Percentiles rank a stretch among this genome's conserved stretches.
Evolutionary conservation across 2,888 invertebrate species (phyloP).

Genomic region (Ectemnius continuus): DNA sequence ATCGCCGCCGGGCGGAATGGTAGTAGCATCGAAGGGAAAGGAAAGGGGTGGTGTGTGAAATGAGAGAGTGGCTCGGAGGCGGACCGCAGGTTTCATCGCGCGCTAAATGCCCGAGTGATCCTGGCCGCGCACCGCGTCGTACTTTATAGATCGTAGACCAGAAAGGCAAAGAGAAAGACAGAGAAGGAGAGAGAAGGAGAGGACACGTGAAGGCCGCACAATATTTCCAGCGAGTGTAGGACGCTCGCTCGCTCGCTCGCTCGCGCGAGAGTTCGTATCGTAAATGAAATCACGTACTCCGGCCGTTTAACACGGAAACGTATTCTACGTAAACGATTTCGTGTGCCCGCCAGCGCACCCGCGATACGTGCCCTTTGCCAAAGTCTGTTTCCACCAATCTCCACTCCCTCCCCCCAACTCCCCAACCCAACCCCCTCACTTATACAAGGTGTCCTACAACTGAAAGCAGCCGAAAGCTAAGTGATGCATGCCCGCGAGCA

Average conservation of each 20-base stretch:
- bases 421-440: too few species aligned
- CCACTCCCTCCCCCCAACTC: too few species aligned
- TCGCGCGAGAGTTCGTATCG: slow-evolving; percentile 73
- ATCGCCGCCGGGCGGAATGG: too few species aligned
- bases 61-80: slow-evolving; percentile 19
- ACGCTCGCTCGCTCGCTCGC: slow-evolving; percentile 68
- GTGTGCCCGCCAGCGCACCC: slow-evolving; percentile 27
- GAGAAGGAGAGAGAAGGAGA: slow-evolving; percentile 25
- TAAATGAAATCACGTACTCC: slow-evolving; percentile 76
- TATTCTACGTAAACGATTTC: slow-evolving; percentile 53
- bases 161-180: neutral
- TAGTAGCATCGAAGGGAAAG: too few species aligned
- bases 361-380: slow-evolving; percentile 21
- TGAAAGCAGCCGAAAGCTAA: too few species aligned
- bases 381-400: neutral
- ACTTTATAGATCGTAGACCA: slow-evolving; percentile 54
- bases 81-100: slow-evolving; percentile 40
- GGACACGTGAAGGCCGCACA: slow-evolving; percentile 44
- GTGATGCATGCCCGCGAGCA: too few species aligned
- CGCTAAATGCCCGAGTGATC: slow-evolving; percentile 55
- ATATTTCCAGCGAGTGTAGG: slow-evolving; percentile 65
- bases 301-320: slow-evolving; percentile 70
- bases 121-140: slow-evolving; percentile 43
- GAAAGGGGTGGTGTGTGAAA: too few species aligned
- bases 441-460: too few species aligned